These are phyloP conservation scores for Mobula birostris DNA, from an alignment of 2,113 vertebrate genomes.

Conservation along the genomic window DNA sequence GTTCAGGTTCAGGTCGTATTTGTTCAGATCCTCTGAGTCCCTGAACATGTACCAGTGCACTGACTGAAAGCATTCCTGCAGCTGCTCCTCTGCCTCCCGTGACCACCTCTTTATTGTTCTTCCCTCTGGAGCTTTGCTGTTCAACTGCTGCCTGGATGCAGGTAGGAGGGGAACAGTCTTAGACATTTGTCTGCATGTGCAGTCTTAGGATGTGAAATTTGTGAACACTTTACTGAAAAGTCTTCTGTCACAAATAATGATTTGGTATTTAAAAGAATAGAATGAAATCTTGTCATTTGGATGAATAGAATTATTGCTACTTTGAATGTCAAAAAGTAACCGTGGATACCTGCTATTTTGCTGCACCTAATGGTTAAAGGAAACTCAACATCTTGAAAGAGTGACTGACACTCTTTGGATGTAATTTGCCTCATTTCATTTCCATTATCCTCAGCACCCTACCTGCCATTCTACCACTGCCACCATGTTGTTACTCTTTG, in stretches of 20 bases:
- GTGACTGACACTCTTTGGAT: background rate
- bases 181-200: too few relatives aligned
- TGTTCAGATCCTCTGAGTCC: too few relatives aligned
- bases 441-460: background rate
- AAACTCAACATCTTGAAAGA: background rate
- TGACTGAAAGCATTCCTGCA: too few relatives aligned
- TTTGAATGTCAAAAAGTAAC: background rate
- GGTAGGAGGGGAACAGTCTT: too few relatives aligned
- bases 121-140: too few relatives aligned
- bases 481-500: background rate
- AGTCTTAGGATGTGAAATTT: background rate
- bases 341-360: background rate
- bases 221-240: background rate
- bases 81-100: too few relatives aligned
- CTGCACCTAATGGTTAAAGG: background rate
- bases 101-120: too few relatives aligned
- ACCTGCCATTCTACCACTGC: background rate
- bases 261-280: background rate
- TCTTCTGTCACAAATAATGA: background rate
- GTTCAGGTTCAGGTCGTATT: too few relatives aligned
- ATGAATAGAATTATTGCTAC: background rate
- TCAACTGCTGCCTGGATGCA: too few relatives aligned
- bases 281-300: background rate
- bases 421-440: background rate
- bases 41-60: too few relatives aligned